Evolutionary conservation across 1,140 invertebrate species (phyloP).

Genomic region (Nasonia vitripennis): DNA sequence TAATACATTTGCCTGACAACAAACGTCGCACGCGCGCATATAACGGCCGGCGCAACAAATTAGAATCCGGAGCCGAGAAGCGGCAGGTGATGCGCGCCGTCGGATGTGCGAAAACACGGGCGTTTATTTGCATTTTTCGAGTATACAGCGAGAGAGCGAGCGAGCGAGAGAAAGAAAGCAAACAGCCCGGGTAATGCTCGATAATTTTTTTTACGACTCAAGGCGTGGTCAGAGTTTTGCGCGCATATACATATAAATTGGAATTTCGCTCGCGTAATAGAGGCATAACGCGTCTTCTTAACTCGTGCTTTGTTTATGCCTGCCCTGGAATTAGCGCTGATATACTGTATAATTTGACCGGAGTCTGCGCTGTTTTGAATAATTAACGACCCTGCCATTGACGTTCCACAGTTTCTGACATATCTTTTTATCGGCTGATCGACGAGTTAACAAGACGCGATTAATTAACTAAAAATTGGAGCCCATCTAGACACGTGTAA

Average conservation of each 20-base stretch:
- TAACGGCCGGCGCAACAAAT: conserved; percentile 56
- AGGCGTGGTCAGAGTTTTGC: not conserved
- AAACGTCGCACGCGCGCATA: conserved; percentile 52
- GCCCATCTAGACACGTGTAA: too few relatives aligned
- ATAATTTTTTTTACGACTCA: not conserved
- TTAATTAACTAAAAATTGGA: too few relatives aligned
- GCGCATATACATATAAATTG: not conserved
- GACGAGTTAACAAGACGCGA: not conserved
- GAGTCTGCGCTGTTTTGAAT: not conserved
- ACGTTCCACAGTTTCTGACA: not conserved
- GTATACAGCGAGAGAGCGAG: not conserved
- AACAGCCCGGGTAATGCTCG: not conserved
- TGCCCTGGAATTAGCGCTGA: not conserved
- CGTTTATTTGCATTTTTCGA: conserved; percentile 31
- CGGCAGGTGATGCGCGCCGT: conserved; percentile 18
- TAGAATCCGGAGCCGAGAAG: not conserved
- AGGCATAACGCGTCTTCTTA: not conserved
- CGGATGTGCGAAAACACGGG: conserved; percentile 33
- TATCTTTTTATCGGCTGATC: not conserved
- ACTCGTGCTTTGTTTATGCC: not conserved
- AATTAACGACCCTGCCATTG: not conserved
- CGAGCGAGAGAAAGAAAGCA: not conserved
- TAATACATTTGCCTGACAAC: not conserved
- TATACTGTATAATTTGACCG: not conserved
- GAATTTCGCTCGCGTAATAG: not conserved